Evolutionary conservation across 2,113 vertebrate genomes (phyloP), one percentile per base, ranked within the genome.

Genomic region (Petrocephalus zakoni): DNA sequence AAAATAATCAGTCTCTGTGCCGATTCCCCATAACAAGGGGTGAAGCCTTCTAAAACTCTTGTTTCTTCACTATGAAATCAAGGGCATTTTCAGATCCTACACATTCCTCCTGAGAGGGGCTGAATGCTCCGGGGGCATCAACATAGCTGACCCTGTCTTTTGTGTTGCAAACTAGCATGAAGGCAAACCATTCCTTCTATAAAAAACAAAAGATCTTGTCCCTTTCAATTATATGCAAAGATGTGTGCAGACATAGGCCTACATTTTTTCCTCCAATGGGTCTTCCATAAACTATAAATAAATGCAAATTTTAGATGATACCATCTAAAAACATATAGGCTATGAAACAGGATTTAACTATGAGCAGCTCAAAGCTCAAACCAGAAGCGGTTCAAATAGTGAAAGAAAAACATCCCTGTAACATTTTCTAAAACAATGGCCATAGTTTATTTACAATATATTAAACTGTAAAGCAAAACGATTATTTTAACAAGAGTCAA

Each of bases 371-470:
- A 34, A 87, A 61, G 22, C 61, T 49, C 72, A 51, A 1, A 17
- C 3, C 49, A 53, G 47, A 58, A 22, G 37, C 34, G n/a, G 22
- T 52, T 52, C 11, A 61, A 61, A 88, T 64, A 89, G 52, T 29
- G 56, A 78, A 61, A 25, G 58, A 91, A 88, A 87, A 52, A 87
- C 72, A 85, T 86, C 53, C 88, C 29, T 51, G 85, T 49, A 91
- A 88, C 52, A 89, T 47, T 72, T 91, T 91, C 87, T 92, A 93
- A 94, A 94, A 94, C 95, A 95, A 94, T 94, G 93, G 93, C 93
- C 93, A 92, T 92, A 64, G 91, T 95, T 95, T 96, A 96, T 96
- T 95, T 95, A 96, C 95, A 96, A 95, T 95, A 95, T 94, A 95
- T 95, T 95, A 95, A 96, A 94, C 91, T 93, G 94, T 94, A 93